phyloP scores from a whole-genome alignment of 2,888 invertebrate species.

The Carcina quercana region DNA sequence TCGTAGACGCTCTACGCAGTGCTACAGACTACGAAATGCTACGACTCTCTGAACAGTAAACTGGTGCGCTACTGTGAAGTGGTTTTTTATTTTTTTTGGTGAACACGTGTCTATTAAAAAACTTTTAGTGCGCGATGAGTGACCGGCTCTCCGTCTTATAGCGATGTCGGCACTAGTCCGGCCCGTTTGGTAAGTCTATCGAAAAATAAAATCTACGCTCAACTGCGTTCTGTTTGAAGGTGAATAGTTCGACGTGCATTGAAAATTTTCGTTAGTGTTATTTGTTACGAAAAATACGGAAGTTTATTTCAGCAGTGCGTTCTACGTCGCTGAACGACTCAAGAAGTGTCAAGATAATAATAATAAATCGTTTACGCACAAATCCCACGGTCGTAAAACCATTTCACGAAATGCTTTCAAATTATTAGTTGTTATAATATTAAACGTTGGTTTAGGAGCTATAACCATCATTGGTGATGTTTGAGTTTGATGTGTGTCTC shows the following conservation, averaged over 20 bases:
- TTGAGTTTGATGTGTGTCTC: background rate
- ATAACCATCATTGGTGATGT: background rate
- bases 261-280: conserved; percentile 23
- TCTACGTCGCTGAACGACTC: conserved; percentile 43
- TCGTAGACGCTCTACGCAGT: conserved; percentile 40
- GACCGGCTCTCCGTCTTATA: conserved; percentile 55
- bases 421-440: conserved; percentile 13
- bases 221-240: conserved; percentile 33
- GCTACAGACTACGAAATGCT: conserved; percentile 32
- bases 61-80: conserved; percentile 48
- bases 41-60: conserved; percentile 24
- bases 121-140: conserved; percentile 63
- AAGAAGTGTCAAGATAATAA: conserved; percentile 50
- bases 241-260: conserved; percentile 32
- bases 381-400: conserved; percentile 74
- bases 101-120: conserved; percentile 39
- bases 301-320: conserved; percentile 62
- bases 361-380: conserved; percentile 59
- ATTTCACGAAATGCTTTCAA: conserved; percentile 74
- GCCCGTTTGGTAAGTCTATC: conserved; percentile 68
- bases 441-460: conserved; percentile 12
- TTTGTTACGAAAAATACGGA: conserved; percentile 28
- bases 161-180: conserved; percentile 74
- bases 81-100: conserved; percentile 33
- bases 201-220: conserved; percentile 23